Percentiles rank a stretch among this genome's conserved stretches.
These are phyloP conservation scores for Cheiracanthium punctorium DNA, from an alignment of 2,888 invertebrate species.

Conservation along the genomic window DNA sequence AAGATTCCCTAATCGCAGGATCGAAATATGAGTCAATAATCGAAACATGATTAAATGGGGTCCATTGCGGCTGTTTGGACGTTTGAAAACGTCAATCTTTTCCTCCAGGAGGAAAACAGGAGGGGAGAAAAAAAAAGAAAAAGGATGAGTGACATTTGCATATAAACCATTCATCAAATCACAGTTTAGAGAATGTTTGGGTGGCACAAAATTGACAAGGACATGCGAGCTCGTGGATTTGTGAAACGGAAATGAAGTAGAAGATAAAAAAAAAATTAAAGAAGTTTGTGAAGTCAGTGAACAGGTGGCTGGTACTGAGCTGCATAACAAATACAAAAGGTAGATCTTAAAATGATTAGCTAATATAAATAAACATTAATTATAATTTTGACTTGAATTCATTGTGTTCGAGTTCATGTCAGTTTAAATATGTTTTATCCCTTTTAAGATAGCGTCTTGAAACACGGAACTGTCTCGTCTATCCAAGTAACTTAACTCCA, in stretches of 20 bases:
- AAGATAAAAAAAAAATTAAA: background rate
- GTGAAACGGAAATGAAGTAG: background rate
- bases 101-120: background rate
- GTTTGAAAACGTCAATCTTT: background rate
- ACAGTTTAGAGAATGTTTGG: constrained; percentile 24
- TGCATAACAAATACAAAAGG: background rate
- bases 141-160: constrained; percentile 48
- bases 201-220: background rate
- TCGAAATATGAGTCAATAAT: constrained; percentile 1
- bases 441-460: too few species aligned
- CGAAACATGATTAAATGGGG: constrained; percentile 2
- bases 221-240: background rate
- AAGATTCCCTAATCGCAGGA: background rate
- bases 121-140: constrained; percentile 21
- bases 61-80: background rate
- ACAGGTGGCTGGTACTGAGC: background rate
- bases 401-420: too few species aligned
- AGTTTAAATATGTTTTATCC: too few species aligned
- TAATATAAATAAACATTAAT: too few species aligned
- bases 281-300: background rate
- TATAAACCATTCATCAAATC: constrained; percentile 65
- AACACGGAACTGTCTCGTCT: too few species aligned
- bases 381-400: too few species aligned
- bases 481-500: too few species aligned
- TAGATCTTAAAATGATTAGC: background rate